A percentile compares a stretch with the other conserved stretches of the same genome.
phyloP scores from a whole-genome alignment of 2,888 invertebrate genomes.

The Piscicola geometra region DNA sequence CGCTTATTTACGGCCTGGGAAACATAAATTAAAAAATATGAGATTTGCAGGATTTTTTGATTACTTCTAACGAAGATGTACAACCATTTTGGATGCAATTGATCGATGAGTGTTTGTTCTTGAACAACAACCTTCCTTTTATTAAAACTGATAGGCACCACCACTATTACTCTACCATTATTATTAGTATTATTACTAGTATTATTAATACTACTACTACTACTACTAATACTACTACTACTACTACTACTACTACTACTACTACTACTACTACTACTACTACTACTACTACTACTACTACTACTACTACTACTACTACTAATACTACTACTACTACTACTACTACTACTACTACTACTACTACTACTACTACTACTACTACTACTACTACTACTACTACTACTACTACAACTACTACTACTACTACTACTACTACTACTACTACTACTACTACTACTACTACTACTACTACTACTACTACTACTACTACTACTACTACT shows the following conservation, averaged over 20 bases:
- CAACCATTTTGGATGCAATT: no score
- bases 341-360: conserved; percentile 30
- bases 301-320: conserved; percentile 28
- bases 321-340: conserved; percentile 27
- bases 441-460: conserved; percentile 23
- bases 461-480: conserved; percentile 26
- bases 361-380: conserved; percentile 14
- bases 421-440: conserved; percentile 26
- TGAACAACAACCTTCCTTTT: neutral
- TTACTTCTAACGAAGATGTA: no score
- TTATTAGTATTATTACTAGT: neutral
- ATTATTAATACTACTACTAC: neutral
- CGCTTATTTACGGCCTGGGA: no score
- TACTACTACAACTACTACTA: conserved; percentile 11
- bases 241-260: conserved; percentile 26
- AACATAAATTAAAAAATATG: no score
- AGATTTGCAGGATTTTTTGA: no score
- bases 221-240: conserved; percentile 28
- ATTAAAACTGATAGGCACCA: neutral
- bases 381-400: conserved; percentile 29
- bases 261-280: conserved; percentile 28
- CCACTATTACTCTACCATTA: neutral
- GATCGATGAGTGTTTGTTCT: no score
- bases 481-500: conserved; percentile 22
- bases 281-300: conserved; percentile 24